phyloP scores from a whole-genome alignment of 2,113 vertebrate species.

The Heterotis niloticus region DNA sequence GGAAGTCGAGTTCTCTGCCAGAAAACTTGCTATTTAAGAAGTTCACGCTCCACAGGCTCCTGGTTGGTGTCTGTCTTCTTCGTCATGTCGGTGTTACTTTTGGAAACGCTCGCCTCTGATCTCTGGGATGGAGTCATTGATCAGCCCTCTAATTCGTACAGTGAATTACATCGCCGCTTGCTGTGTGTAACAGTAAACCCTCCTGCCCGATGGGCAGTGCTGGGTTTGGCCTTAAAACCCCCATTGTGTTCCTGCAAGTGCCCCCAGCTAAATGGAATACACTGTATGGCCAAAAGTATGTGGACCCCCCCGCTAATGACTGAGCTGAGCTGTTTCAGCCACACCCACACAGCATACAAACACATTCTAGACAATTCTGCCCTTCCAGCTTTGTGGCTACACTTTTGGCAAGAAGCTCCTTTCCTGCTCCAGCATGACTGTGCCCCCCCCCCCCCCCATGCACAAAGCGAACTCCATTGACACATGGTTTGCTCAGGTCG shows the following conservation, averaged over 20 bases:
- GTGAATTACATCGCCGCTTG: constrained; percentile 16
- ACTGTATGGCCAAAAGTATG: no score
- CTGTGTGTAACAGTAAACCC: constrained; percentile 14
- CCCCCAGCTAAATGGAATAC: background rate
- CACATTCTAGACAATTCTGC: no score
- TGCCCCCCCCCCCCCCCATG: no score
- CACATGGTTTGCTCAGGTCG: no score
- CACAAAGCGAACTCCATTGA: no score
- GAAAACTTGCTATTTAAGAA: constrained; percentile 9
- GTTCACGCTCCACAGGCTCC: background rate
- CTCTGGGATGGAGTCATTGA: background rate
- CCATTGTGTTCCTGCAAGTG: background rate
- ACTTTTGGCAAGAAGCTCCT: no score
- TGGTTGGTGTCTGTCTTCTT: background rate
- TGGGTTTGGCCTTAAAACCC: background rate
- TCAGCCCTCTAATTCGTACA: background rate
- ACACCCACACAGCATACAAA: no score
- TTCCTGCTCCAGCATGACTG: no score
- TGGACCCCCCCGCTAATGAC: no score
- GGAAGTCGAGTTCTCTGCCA: background rate
- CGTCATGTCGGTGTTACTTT: constrained; percentile 18
- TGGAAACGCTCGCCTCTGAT: background rate
- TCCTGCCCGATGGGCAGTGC: background rate
- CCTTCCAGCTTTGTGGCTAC: no score
- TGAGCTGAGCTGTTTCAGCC: no score